A percentile compares a stretch with the other conserved stretches of the same genome.
Evolutionary conservation across 2,113 vertebrate species (phyloP).

Genomic region (Ophiodon elongatus): DNA sequence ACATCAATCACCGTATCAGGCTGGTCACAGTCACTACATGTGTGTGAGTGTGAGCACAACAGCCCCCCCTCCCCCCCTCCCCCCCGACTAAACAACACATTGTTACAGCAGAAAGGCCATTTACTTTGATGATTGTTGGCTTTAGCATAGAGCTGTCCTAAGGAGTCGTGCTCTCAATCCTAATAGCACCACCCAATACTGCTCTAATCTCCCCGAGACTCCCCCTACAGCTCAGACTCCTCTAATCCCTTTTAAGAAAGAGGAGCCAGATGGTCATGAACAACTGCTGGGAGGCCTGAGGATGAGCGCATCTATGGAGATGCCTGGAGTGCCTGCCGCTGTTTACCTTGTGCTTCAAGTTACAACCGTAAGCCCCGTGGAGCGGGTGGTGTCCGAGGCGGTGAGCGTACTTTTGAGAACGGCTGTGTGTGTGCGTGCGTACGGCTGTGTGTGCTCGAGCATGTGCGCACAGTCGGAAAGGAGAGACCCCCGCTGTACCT

Average conservation of each 20-base stretch:
- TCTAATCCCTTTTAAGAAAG: constrained; percentile 87
- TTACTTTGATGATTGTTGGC: constrained; percentile 69
- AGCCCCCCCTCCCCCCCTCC: constrained; percentile 4
- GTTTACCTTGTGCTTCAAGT: constrained; percentile 83
- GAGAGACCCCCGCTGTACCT: constrained; percentile 60
- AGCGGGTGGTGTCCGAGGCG: constrained; percentile 34
- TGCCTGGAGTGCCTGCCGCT: constrained; percentile 73
- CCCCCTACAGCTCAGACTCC: constrained; percentile 78
- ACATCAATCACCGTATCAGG: constrained; percentile 57
- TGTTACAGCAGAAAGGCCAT: constrained; percentile 42
- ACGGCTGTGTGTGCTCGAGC: constrained; percentile 3
- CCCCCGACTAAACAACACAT: constrained; percentile 1
- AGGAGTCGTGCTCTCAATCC: constrained; percentile 60
- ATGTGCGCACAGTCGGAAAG: constrained; percentile 33
- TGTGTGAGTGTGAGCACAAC: constrained; percentile 5
- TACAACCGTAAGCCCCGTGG: constrained; percentile 66
- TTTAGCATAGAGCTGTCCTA: constrained; percentile 40
- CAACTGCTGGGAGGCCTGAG: constrained; percentile 82
- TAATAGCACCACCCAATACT: constrained; percentile 60
- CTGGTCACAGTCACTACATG: constrained; percentile 25
- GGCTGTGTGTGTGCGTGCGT: constrained; percentile 10
- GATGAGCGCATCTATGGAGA: constrained; percentile 78
- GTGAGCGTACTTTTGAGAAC: constrained; percentile 32
- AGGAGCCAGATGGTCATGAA: constrained; percentile 86
- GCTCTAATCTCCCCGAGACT: constrained; percentile 80